Evolutionary conservation across 1,140 invertebrate species (phyloP), one percentile per base, ranked within the genome.

Genomic region (Cataglyphis hispanica): DNA sequence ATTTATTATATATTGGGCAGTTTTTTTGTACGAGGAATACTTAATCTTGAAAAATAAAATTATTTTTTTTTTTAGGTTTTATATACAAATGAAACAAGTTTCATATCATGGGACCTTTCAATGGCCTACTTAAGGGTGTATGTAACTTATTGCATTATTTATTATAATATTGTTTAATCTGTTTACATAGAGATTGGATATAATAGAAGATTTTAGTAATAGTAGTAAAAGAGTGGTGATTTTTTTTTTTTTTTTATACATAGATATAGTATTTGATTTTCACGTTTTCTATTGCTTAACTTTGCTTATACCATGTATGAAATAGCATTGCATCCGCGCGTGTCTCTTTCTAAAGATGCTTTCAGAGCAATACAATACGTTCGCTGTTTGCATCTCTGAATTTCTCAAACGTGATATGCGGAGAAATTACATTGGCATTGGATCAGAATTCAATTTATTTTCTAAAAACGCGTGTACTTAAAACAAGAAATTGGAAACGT

Each of bases 401-500:
- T 83, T 83, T 83, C 53, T 2, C 72, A 83, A 83, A 83, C 53
- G 60, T 60, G 78, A 83, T 74, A 74, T 60, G 67, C 53, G 53
- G 13, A 34, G 34, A 53, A 58, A 81, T 56, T 72, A 60, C 37
- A 43, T 43, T 81, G 66, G 66, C 78, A 46, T 72, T 60, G 78
- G 43, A 66, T 67, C 66, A 74, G 53, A 83, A 60, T 60, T 83
- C 67, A n/a, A 83, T 60, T 60, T 25, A 10, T 53, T 25, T 56
- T 22, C 22, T 11, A 60, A 43, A 83, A 72, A 31, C 25, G 7
- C 19, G 11, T 19, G 19, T 37, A 25, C 74, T 72, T 43, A 74
- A 83, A 34, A 60, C 22, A 60, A 43, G n/a, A 74, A 43, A 81
- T 60, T 81, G 50, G 6, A 81, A 13, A 67, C n/a, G 56, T 22